Conservation (phyloP, 2,888 invertebrate genomes). For the Lasioglossum morio region DNA sequence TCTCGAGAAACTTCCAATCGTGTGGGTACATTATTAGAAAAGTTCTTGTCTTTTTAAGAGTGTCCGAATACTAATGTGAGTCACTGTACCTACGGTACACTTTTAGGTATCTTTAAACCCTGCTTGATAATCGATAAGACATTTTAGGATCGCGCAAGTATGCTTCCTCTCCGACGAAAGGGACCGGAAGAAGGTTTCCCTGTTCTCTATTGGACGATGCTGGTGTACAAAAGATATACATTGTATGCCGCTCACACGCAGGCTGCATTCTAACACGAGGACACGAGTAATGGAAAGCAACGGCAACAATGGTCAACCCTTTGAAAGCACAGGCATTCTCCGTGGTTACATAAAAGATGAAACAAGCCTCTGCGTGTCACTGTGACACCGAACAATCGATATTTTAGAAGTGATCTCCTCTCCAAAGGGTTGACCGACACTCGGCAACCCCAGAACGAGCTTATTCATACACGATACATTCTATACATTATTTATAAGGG, state of each 20-base stretch:
- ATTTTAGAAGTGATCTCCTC: background rate
- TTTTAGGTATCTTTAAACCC: constrained; percentile 6
- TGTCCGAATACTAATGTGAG: too few relatives aligned
- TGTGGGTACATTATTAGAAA: too few relatives aligned
- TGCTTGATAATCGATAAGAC: background rate
- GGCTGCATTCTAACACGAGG: constrained; percentile 51
- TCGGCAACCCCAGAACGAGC: constrained; percentile 6
- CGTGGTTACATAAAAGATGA: background rate
- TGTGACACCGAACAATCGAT: background rate
- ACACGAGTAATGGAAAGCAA: constrained; percentile 57
- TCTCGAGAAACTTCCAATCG: too few relatives aligned
- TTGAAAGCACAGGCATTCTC: constrained; percentile 1
- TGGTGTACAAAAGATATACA: constrained; percentile 24
- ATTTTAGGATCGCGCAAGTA: background rate
- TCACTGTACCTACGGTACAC: background rate
- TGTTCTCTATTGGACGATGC: constrained; percentile 24
- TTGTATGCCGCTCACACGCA: constrained; percentile 23
- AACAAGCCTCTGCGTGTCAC: background rate
- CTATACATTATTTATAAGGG: constrained; percentile 46
- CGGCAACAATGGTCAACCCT: constrained; percentile 17
- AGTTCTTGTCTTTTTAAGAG: too few relatives aligned
- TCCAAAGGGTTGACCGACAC: constrained; percentile 30
- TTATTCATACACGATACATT: constrained; percentile 18
- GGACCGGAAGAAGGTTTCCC: background rate
- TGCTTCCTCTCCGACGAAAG: background rate